A percentile compares a stretch with the other conserved stretches of the same genome.
Conservation (phyloP, 2,113 vertebrate genomes). For the Carlito syrichta region DNA sequence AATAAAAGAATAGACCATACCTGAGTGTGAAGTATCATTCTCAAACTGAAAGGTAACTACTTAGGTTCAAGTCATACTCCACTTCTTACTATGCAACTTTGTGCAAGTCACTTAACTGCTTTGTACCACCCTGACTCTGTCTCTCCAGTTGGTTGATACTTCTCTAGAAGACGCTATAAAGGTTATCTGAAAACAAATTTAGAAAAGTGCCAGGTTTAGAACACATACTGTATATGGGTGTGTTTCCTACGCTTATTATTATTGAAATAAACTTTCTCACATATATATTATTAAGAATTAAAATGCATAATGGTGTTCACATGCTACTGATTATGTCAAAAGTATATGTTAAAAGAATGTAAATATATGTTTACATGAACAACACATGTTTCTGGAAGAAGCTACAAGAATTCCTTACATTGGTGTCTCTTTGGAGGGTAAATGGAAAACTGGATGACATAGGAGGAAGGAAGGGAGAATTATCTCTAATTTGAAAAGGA, state of each 20-base stretch:
- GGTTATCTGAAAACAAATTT: not conserved
- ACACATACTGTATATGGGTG: accelerated
- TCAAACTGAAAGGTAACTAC: not conserved
- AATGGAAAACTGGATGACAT: not conserved
- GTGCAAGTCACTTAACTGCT: no score
- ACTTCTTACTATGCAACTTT: not conserved
- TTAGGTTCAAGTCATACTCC: not conserved
- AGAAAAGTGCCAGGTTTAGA: not conserved
- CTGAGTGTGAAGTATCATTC: not conserved
- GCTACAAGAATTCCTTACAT: not conserved
- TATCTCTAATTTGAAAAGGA: not conserved
- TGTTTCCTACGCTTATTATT: not conserved
- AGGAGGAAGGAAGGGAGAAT: accelerated
- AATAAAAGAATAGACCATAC: not conserved
- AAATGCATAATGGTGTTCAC: not conserved
- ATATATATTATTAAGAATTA: not conserved
- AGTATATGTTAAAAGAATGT: not conserved
- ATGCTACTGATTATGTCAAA: not conserved
- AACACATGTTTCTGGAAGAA: not conserved
- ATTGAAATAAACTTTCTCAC: not conserved
- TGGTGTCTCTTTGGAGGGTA: not conserved
- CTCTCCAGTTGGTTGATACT: not conserved
- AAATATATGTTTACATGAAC: not conserved
- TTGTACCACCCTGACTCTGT: not conserved
- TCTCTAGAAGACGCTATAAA: not conserved